These are phyloP conservation scores for Fissipunctia ypsillon DNA, from an alignment of 2,888 invertebrate species.

Conservation along the genomic window DNA sequence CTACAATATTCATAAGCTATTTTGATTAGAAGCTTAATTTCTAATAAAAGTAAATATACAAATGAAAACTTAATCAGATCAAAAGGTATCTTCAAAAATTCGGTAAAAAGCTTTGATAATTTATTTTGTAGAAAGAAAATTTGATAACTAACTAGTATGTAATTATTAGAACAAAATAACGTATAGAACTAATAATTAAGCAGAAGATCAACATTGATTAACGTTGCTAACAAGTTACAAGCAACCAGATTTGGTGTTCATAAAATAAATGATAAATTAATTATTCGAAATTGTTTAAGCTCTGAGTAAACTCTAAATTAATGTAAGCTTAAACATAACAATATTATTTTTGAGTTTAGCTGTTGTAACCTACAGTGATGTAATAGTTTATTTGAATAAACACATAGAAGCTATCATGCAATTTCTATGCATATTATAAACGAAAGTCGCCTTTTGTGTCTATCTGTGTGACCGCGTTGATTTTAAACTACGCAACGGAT, in stretches of 20 bases:
- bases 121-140: constrained; percentile 8
- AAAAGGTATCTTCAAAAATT: not conserved
- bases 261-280: not conserved
- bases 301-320: not conserved
- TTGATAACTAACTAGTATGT: not conserved
- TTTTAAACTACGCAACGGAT: too few relatives aligned
- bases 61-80: not conserved
- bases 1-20: not conserved
- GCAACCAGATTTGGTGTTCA: not conserved
- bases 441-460: too few relatives aligned
- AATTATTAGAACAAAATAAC: not conserved
- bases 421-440: too few relatives aligned
- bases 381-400: not conserved
- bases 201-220: not conserved
- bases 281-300: not conserved
- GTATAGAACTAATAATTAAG: not conserved
- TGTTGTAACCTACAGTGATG: not conserved
- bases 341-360: not conserved
- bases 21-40: not conserved
- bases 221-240: too few relatives aligned
- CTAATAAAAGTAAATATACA: not conserved
- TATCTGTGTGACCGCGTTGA: too few relatives aligned
- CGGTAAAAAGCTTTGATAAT: constrained; percentile 1
- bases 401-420: not conserved
- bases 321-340: not conserved